These are phyloP conservation scores for Dicranocentrus wangi DNA, from an alignment of 2,888 invertebrate species.

Conservation along the genomic window DNA sequence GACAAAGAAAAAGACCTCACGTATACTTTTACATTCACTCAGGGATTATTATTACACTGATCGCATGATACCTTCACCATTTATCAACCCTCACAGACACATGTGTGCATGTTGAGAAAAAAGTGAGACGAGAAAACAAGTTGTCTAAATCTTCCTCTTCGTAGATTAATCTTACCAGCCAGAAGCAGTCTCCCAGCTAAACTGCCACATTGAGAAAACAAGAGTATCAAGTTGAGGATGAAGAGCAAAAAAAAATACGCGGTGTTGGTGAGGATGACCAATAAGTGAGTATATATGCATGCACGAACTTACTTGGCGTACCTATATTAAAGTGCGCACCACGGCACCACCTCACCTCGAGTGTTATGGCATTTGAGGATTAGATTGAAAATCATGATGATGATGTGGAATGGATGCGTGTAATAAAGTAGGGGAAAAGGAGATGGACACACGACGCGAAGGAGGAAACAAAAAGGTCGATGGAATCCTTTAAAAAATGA, in stretches of 20 bases:
- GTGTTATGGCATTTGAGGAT: constrained; percentile 19
- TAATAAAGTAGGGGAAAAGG: constrained; percentile 3
- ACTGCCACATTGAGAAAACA: background rate
- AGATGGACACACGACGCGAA: constrained; percentile 21
- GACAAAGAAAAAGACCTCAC: constrained; percentile 31
- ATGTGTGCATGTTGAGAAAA: constrained; percentile 49
- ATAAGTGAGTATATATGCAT: background rate
- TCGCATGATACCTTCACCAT: constrained; percentile 55
- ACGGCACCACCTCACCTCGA: background rate
- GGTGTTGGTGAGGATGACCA: constrained; percentile 3
- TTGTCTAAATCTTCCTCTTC: constrained; percentile 58
- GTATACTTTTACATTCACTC: constrained; percentile 32
- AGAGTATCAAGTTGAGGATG: background rate
- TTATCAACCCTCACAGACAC: constrained; percentile 50
- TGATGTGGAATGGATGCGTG: constrained; percentile 16
- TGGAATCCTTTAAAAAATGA: constrained; percentile 53
- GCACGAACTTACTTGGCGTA: no score
- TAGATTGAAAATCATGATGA: constrained; percentile 38
- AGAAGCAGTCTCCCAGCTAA: no score
- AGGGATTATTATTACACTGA: constrained; percentile 50
- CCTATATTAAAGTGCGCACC: no score
- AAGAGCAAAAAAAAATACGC: constrained; percentile 4
- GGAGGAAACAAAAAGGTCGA: constrained; percentile 34
- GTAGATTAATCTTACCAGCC: constrained; percentile 53
- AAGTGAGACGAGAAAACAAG: constrained; percentile 56